Percentiles rank a stretch among this genome's conserved stretches.
phyloP scores from a whole-genome alignment of 2,797 vertebrate species.

The Coregonus suidteri region DNA sequence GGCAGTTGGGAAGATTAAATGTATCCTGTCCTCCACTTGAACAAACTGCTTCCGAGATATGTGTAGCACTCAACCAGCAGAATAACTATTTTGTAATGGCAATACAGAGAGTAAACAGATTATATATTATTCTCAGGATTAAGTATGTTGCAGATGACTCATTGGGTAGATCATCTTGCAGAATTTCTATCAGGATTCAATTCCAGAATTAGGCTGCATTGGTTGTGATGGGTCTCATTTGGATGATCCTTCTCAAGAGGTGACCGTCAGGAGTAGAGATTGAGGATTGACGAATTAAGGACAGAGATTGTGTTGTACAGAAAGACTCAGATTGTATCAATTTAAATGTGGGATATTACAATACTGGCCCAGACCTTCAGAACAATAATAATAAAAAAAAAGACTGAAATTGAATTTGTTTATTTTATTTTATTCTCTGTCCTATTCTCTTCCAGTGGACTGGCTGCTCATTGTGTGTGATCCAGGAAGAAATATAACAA shows the following conservation, averaged over 20 bases:
- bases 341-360: conserved; percentile 58
- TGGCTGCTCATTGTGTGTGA: not conserved
- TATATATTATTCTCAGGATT: too few relatives aligned
- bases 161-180: too few relatives aligned
- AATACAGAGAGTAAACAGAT: not conserved
- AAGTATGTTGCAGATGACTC: too few relatives aligned
- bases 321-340: conserved; percentile 43
- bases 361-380: conserved; percentile 63
- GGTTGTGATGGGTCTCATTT: conserved; percentile 37
- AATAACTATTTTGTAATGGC: not conserved
- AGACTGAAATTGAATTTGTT: conserved; percentile 75
- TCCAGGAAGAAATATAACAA: not conserved
- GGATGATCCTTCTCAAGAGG: conserved; percentile 65
- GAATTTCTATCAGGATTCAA: not conserved
- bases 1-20: conserved; percentile 20
- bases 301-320: not conserved
- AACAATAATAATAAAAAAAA: conserved; percentile 70
- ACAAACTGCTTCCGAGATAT: not conserved
- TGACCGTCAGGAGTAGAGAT: conserved; percentile 55
- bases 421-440: conserved; percentile 42
- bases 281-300: conserved; percentile 68
- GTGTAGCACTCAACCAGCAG: not conserved
- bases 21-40: not conserved
- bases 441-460: conserved; percentile 1
- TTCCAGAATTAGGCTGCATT: not conserved